Conservation (phyloP, 2,113 vertebrate species). For the Glaucomys volans region DNA sequence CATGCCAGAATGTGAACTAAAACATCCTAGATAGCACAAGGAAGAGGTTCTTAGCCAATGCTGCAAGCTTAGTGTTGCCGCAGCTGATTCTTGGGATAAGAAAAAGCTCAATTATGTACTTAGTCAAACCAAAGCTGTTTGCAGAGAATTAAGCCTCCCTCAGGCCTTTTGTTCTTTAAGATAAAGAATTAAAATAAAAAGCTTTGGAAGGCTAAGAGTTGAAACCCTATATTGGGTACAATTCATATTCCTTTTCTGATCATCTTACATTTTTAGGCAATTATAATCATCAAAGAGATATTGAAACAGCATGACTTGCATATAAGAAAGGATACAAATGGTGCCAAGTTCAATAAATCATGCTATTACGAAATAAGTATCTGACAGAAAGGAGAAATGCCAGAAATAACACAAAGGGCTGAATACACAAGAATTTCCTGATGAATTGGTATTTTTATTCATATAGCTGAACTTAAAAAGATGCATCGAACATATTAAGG, state of each 20-base stretch:
- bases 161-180: background rate
- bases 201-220: background rate
- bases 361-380: constrained; percentile 34
- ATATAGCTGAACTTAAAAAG: constrained; percentile 9
- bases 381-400: background rate
- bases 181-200: constrained; percentile 57
- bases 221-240: constrained; percentile 9
- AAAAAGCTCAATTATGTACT: background rate
- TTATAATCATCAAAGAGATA: constrained; percentile 23
- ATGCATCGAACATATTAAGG: background rate
- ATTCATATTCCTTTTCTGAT: constrained; percentile 27
- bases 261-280: constrained; percentile 35
- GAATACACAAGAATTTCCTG: background rate
- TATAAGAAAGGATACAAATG: background rate
- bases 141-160: background rate
- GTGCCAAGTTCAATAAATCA: constrained; percentile 49
- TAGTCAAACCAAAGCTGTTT: background rate
- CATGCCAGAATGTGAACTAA: background rate
- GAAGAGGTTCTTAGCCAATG: background rate
- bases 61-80: background rate
- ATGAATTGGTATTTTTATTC: background rate
- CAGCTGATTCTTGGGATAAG: background rate
- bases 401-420: constrained; percentile 3
- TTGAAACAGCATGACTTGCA: background rate
- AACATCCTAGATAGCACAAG: background rate